A percentile compares a stretch with the other conserved stretches of the same genome.
phyloP scores from a whole-genome alignment of 1,140 invertebrate species.

The Eulimnadia texana region DNA sequence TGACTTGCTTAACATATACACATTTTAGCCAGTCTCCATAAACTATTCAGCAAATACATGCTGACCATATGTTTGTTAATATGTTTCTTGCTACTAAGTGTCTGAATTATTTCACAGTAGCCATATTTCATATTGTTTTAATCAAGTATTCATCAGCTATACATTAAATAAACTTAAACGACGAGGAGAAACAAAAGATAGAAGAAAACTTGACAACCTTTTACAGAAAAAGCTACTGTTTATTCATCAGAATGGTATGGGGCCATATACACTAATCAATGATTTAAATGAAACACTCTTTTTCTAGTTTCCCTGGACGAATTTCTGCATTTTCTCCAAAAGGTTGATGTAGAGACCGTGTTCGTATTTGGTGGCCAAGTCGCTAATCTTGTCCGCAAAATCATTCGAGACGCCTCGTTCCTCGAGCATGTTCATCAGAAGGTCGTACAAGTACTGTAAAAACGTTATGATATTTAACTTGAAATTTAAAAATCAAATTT shows the following conservation, averaged over 20 bases:
- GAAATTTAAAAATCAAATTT: background rate
- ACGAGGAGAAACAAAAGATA: no score
- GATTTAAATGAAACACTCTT: background rate
- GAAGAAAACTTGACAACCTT: no score
- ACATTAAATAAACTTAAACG: no score
- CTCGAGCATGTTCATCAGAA: slow-evolving; percentile 82
- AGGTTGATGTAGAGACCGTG: slow-evolving; percentile 73
- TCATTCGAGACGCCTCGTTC: slow-evolving; percentile 85
- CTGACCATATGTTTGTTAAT: no score
- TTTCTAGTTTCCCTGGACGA: slow-evolving; percentile 33
- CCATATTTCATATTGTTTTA: no score
- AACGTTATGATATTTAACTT: slow-evolving; percentile 17
- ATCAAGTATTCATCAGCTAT: no score
- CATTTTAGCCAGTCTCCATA: no score
- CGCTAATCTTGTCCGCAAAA: slow-evolving; percentile 70
- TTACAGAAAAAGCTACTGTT: background rate
- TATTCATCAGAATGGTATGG: background rate
- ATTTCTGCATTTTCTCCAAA: slow-evolving; percentile 69
- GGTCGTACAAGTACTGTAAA: slow-evolving; percentile 78
- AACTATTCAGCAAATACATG: no score
- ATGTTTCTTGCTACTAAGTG: no score
- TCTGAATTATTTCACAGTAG: no score
- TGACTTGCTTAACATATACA: no score
- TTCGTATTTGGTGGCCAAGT: slow-evolving; percentile 77
- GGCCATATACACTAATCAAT: background rate